Evolutionary conservation across 2,888 invertebrate species (phyloP), one percentile per base, ranked within the genome.

Genomic region (Catonia carolina): DNA sequence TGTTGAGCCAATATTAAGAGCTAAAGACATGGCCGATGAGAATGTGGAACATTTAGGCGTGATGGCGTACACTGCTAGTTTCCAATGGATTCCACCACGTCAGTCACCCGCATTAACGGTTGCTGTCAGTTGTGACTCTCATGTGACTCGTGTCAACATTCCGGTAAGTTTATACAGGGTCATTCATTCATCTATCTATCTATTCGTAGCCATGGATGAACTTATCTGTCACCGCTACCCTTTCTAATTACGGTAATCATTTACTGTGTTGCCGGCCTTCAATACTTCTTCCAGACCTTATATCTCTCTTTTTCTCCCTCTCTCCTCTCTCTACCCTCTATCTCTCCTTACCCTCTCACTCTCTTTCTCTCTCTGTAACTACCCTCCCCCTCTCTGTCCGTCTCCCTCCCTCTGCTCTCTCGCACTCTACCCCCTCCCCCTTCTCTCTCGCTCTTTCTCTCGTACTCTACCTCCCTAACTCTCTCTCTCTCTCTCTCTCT

Each of bases 41-140:
- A 90, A 96, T 70, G 92, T 93, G 5, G 97, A 98, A 70, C 96
- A 97, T 76, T 78, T 98, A 64, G 97, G 94, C 8, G 91, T 97
- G 57, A 98, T 98, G 98, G 92, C 97, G 0, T 96, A 97, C 74
- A 90, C 92, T 0, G 91, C 96, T 0, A 84, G 90, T 70, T 89
- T 92, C 74, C 88, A 91, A 65, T 92, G 93, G 84, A 82, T 93
- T 31, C 85, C 88, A 23, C 89, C 91, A 56, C 77, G 89, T 45
- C 88, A 89, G 10, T 87, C 89, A 5, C 78, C 92, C 0, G 86
- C 88, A 58, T 90, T 93, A 68, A 81, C 90, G 74, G 78, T 93
- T 53, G 80, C 83, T 59, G 85, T 92, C 1, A 83, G 85, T 48
- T 76, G 89, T 58, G 89, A 90, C 68, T 85, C 87, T 45, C 89